Evolutionary conservation across 2,797 vertebrate genomes (phyloP), one percentile per base, ranked within the genome.

Genomic region (Neosilurus hyrtlii): DNA sequence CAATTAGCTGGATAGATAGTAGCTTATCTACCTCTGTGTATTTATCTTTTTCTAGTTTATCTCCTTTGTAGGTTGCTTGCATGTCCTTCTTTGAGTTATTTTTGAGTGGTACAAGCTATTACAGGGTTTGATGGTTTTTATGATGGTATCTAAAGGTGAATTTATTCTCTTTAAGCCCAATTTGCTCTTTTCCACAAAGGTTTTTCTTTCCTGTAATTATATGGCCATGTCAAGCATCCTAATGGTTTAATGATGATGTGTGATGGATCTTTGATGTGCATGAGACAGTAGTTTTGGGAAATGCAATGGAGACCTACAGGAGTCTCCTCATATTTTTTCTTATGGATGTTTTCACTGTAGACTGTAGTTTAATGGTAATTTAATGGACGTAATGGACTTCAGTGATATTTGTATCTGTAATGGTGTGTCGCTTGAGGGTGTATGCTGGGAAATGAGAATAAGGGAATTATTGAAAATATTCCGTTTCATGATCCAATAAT

Each of bases 361-460:
- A 20, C 54, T 56, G 20, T 37, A 24, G 73, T 75, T 57, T n/a
- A 59, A 59, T 75, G 56, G 71, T 59, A 18, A 75, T 75, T n/a
- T 75, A 59, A 59, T 61, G 56, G 56, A 61, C 30, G 5, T 75
- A 37, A 30, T 73, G 16, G 71, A 56, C 51, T 56, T 56, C 24
- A 59, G 56, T 59, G 30, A 61, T 37, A 35, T 59, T 37, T 61
- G 56, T 61, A 75, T 37, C 73, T n/a, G 73, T 59, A 37, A 59
- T 61, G 56, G 20, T 14, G 26, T 57, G 67, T 43, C 4, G 18
- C 67, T 70, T 11, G 73, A 73, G 24, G 71, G 49, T 73, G 51
- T 35, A 26, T 59, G 56, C 16, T 14, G 14, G 30, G 20, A 59
- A 59, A 59, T 75, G 18, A 35, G 54, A 57, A 57, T 76, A 61